Percentiles rank a stretch among this genome's conserved stretches.
These are phyloP conservation scores for Pseudomugil gertrudae DNA, from an alignment of 2,797 vertebrate species.

Conservation along the genomic window DNA sequence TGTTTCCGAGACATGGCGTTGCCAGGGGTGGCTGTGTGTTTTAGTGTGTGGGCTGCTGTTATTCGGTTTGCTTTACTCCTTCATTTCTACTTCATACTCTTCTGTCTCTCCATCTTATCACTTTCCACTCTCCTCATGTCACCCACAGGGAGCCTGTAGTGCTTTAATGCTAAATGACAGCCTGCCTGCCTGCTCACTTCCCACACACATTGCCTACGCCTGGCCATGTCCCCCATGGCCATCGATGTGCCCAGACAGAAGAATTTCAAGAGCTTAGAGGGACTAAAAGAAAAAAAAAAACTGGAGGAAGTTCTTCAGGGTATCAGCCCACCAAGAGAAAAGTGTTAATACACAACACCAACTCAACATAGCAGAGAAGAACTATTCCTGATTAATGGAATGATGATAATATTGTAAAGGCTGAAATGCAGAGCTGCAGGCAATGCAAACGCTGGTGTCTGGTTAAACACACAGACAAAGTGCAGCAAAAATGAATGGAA, in stretches of 20 bases:
- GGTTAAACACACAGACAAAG: conserved; percentile 54
- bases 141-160: conserved; percentile 67
- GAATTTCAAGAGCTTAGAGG: conserved; percentile 52
- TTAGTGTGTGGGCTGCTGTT: conserved; percentile 52
- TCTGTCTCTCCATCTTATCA: conserved; percentile 56
- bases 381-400: conserved; percentile 5
- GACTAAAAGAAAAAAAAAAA: conserved; percentile 14
- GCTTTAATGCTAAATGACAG: conserved; percentile 89
- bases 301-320: conserved; percentile 25
- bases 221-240: conserved; percentile 74
- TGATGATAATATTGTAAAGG: conserved; percentile 31
- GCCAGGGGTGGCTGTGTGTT: conserved; percentile 28
- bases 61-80: conserved; percentile 29
- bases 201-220: conserved; percentile 66
- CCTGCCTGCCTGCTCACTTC: conserved; percentile 80
- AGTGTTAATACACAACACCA: conserved; percentile 50
- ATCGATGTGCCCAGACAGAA: conserved; percentile 82
- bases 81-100: conserved; percentile 45
- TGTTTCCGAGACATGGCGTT: conserved; percentile 44
- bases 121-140: conserved; percentile 63
- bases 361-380: conserved; percentile 26
- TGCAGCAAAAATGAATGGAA: conserved; percentile 34
- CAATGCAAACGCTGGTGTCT: conserved; percentile 28
- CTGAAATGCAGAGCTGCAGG: conserved; percentile 20
- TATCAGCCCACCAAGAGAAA: conserved; percentile 44